Conservation (phyloP, 2,797 vertebrate species). For the Artibeus jamaicensis region DNA sequence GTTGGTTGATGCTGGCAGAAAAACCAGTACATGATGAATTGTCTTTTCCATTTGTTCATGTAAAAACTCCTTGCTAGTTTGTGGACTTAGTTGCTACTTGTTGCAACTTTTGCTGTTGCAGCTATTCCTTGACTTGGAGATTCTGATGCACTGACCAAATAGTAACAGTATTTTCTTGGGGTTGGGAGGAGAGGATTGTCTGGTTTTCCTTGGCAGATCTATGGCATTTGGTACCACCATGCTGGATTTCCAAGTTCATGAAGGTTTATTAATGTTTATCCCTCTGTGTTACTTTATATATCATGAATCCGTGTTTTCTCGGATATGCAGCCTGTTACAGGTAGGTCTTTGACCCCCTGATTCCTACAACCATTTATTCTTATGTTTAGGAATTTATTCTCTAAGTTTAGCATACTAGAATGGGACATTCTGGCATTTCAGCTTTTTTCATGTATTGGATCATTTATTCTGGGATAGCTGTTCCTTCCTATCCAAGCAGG, state of each 20-base stretch:
- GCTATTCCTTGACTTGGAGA: background rate
- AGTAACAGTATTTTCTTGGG: background rate
- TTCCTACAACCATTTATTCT: background rate
- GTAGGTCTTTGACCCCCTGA: background rate
- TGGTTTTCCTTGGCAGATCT: background rate
- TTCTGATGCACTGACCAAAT: background rate
- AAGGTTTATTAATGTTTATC: background rate
- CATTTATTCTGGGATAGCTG: background rate
- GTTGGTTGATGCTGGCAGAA: background rate
- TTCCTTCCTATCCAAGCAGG: background rate
- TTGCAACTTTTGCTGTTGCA: background rate
- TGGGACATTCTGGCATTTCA: background rate
- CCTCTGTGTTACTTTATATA: background rate
- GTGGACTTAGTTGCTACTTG: background rate
- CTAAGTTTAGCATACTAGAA: background rate
- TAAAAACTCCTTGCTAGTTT: background rate
- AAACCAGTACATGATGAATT: background rate
- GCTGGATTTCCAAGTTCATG: background rate
- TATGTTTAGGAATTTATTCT: background rate
- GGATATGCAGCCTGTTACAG: background rate
- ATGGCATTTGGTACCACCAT: background rate
- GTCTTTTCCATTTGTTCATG: background rate
- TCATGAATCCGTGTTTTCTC: background rate
- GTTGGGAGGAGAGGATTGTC: background rate
- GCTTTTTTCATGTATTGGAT: background rate